Evolutionary conservation across 2,113 vertebrate species (phyloP), one percentile per base, ranked within the genome.

Genomic region (Peromyscus leucopus): DNA sequence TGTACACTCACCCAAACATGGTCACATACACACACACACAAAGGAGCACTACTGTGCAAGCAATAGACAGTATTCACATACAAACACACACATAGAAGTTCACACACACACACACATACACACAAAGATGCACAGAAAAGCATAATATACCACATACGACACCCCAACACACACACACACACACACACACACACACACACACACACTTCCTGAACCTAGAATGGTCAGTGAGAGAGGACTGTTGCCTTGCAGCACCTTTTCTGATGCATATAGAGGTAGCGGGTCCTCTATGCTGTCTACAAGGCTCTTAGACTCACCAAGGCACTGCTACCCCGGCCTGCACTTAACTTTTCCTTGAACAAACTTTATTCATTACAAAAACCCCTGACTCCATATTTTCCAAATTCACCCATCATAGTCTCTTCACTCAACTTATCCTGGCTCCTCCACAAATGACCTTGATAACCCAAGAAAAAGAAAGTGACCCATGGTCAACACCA

Each of bases 221-320:
- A 75, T 39, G 72, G 17, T 21, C 0, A 4, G 11, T 22, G 61
- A 15, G 24, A 22, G 9, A 5, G 17, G 42, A 42, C 3, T 42
- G 42, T 42, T 42, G 42, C 42, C 42, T 0, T 21, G 1, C 2
- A 0, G 3, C 11, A 16, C 67, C 16, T 57, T 39, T 48, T 72
- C n/a, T 33, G n/a, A 48, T 51, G 39, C 57, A 71, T 11, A 1
- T 2, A 1, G 13, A 72, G 79, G 21, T 11, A 0, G 7, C 3
- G 24, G 2, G 1, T 21, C 46, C 71, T 59, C 51, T 31, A 24
- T 4, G 72, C 48, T 51, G n/a, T 24, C 33, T 8, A 13, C 65
- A 67, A 22, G 75, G 24, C 26, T 63, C 69, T 71, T 36, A 71
- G 5, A 36, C 13, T 71, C 55, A 71, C 5, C 33, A 15, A 71